A percentile compares a stretch with the other conserved stretches of the same genome.
These are phyloP conservation scores for Rattus rattus DNA, from an alignment of 2,113 vertebrate genomes.

Conservation along the genomic window DNA sequence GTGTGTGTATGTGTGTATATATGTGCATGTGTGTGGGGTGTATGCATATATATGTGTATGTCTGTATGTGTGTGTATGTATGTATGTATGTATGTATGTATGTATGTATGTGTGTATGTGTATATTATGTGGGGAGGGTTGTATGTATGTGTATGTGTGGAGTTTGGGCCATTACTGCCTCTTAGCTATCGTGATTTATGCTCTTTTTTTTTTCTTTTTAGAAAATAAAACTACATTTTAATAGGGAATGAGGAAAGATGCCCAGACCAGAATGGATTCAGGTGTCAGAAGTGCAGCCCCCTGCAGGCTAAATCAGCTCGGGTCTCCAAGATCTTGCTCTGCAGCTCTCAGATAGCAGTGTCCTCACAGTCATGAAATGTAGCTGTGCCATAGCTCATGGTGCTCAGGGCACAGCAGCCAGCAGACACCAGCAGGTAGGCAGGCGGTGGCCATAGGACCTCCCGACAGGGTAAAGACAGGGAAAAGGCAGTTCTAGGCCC, in stretches of 20 bases:
- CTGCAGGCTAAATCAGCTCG: constrained; percentile 88
- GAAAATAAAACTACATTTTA: constrained; percentile 63
- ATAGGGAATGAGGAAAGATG: constrained; percentile 1
- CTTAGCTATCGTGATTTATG: too few relatives aligned
- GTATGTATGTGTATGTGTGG: not conserved
- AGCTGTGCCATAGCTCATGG: constrained; percentile 93
- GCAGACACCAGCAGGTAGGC: constrained; percentile 93
- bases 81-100: too few relatives aligned
- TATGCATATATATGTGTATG: too few relatives aligned
- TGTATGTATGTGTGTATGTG: too few relatives aligned
- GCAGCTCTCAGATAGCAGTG: constrained; percentile 90
- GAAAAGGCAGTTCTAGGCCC: constrained; percentile 85
- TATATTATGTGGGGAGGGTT: not conserved
- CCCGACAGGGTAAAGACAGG: constrained; percentile 77
- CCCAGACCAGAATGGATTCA: not conserved
- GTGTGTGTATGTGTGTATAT: too few relatives aligned
- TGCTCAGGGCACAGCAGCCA: constrained; percentile 94
- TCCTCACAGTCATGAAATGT: constrained; percentile 96
- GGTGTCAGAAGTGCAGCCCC: constrained; percentile 75
- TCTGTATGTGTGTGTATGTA: too few relatives aligned
- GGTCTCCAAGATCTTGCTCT: constrained; percentile 91
- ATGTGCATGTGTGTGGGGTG: too few relatives aligned
- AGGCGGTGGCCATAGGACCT: constrained; percentile 93
- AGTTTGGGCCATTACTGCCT: not conserved
- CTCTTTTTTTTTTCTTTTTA: not conserved